Percentiles rank a stretch among this genome's conserved stretches.
Evolutionary conservation across 1,140 invertebrate genomes (phyloP).

Genomic region (roundworm (Caenorhabditis elegans)): DNA sequence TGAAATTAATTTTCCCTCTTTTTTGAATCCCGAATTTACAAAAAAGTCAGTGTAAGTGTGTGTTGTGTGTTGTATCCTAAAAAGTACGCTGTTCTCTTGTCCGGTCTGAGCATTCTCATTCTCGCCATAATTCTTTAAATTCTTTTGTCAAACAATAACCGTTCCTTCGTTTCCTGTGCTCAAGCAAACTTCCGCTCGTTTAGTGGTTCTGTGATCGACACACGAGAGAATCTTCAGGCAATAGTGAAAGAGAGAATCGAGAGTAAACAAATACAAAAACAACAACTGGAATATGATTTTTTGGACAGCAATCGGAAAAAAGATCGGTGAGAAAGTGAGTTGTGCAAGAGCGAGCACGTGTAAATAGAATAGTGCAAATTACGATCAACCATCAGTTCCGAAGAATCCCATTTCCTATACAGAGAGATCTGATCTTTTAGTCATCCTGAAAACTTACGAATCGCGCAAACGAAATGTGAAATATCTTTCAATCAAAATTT

Average conservation of each 20-base stretch:
- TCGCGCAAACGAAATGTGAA: too few species aligned
- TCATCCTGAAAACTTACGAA: too few species aligned
- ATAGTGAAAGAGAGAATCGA: background rate
- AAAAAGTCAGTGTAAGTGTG: too few species aligned
- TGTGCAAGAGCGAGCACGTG: slow-evolving; percentile 9
- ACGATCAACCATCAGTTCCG: background rate
- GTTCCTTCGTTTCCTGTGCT: background rate
- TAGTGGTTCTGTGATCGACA: background rate
- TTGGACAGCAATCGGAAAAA: slow-evolving; percentile 10
- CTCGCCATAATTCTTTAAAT: background rate
- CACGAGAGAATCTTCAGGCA: background rate
- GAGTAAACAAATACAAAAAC: slow-evolving; percentile 3
- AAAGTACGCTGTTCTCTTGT: background rate
- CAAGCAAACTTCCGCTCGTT: background rate
- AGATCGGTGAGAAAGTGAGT: background rate
- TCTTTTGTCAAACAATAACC: background rate
- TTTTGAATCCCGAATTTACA: too few species aligned
- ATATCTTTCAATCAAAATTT: too few species aligned
- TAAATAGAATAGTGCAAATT: background rate
- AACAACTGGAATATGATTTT: slow-evolving; percentile 29
- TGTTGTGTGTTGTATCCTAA: too few species aligned
- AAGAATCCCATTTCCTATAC: too few species aligned
- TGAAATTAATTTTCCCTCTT: too few species aligned
- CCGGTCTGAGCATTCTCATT: background rate
- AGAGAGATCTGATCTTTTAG: too few species aligned